Evolutionary conservation across 2,113 vertebrate genomes (phyloP), one percentile per base, ranked within the genome.

Genomic region (Prunella himalayana): DNA sequence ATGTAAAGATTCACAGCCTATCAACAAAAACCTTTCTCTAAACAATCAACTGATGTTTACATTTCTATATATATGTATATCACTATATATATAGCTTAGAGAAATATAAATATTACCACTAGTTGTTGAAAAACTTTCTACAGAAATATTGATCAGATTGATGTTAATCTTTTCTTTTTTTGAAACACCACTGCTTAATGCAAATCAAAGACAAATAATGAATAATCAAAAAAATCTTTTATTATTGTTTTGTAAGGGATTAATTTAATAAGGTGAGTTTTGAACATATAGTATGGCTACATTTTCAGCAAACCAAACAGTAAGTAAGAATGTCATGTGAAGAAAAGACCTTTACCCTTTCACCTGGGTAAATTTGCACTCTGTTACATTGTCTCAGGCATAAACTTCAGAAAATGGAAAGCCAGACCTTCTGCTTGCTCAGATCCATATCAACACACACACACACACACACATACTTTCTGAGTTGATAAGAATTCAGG

Each of bases 121-220:
- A 25, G 13, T 31, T 63, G 8, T 24, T 66, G 33, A 73, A 65
- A 51, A 73, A 20, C 6, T 17, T 73, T 59, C 37, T 30, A 24
- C 10, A 24, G 17, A 59, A 82, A 82, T n/a, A 51, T 42, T 30
- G 27, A 56, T 39, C 4, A 27, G 18, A 72, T 30, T 47, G 6
- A 3, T 65, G 16, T 1, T 42, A 81, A 66, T 28, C 0, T 1
- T 13, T 44, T 72, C 10, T 13, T 4, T 42, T 64, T 80, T 37
- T 77, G 13, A 83, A 42, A 2, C 0, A 51, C 3, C 1, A 27
- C 2, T 61, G 8, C 4, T 75, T 93, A 45, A 41, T 2, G 5
- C 0, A 1, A 41, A 9, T 6, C 7, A 53, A 60, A 19, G 6
- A 60, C 33, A 54, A 66, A 45, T 39, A 88, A 44, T 10, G 54